phyloP scores from a whole-genome alignment of 1,140 invertebrate genomes.

The Brachionus paranguensis region DNA sequence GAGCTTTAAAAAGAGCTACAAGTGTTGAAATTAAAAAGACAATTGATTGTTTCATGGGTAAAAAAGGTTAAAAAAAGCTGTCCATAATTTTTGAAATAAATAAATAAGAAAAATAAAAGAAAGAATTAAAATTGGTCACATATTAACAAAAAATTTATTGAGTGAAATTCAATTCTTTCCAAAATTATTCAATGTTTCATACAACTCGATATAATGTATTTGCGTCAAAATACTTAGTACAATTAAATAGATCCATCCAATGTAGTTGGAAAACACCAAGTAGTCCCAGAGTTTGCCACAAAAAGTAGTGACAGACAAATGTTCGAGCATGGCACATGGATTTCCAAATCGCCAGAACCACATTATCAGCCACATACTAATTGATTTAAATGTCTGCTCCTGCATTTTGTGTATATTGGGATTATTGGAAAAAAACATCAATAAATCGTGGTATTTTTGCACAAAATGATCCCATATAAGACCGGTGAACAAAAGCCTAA shows the following conservation, averaged over 20 bases:
- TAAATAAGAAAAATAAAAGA: background rate
- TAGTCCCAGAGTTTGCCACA: slow-evolving; percentile 17
- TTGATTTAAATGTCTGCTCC: background rate
- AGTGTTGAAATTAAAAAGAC: no score
- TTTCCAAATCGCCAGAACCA: slow-evolving; percentile 27
- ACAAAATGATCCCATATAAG: slow-evolving; percentile 28
- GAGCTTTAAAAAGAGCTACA: no score
- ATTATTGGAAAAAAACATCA: slow-evolving; percentile 27
- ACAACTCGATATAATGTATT: background rate
- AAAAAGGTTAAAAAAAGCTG: no score
- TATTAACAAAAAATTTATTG: no score
- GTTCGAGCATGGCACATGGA: slow-evolving; percentile 2
- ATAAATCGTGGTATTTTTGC: slow-evolving; percentile 23
- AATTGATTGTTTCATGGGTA: no score
- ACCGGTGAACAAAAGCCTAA: background rate
- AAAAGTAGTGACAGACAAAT: background rate
- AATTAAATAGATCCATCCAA: slow-evolving; percentile 17
- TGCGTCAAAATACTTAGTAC: background rate
- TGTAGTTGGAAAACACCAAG: background rate
- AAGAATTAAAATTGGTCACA: no score
- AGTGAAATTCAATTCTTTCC: no score
- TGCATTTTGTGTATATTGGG: background rate
- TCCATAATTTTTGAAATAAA: background rate
- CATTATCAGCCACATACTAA: slow-evolving; percentile 18
- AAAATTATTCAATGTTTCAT: background rate